Percentiles rank a stretch among this genome's conserved stretches.
Evolutionary conservation across 2,888 invertebrate genomes (phyloP).

Genomic region (Noctua fimbriata): DNA sequence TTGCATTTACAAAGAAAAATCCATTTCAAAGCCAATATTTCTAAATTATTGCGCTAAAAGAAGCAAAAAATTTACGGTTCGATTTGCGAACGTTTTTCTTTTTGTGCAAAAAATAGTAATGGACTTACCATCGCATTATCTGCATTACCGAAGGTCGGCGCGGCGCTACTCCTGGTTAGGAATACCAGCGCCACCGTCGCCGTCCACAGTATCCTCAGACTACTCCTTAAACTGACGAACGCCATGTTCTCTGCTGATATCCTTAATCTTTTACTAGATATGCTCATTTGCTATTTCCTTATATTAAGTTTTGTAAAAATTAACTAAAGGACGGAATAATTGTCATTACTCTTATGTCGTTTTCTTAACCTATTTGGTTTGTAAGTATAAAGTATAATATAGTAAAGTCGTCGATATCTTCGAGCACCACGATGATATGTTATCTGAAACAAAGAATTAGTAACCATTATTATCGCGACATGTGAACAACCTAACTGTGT

Average conservation of each 20-base stretch:
- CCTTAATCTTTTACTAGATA: slow-evolving; percentile 72
- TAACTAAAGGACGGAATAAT: slow-evolving; percentile 76
- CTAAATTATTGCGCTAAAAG: slow-evolving; percentile 41
- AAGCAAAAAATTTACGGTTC: slow-evolving; percentile 42
- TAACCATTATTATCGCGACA: slow-evolving; percentile 43
- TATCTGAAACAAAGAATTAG: slow-evolving; percentile 83
- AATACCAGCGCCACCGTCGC: slow-evolving; percentile 78
- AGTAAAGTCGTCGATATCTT: slow-evolving; percentile 74
- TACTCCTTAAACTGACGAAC: slow-evolving; percentile 79
- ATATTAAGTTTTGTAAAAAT: slow-evolving; percentile 77
- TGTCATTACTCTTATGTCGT: slow-evolving; percentile 77
- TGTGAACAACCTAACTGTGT: slow-evolving; percentile 29
- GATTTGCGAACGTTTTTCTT: slow-evolving; percentile 49
- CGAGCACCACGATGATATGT: slow-evolving; percentile 72
- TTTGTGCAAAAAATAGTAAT: slow-evolving; percentile 35
- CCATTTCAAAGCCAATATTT: slow-evolving; percentile 60
- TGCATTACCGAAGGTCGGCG: slow-evolving; percentile 84
- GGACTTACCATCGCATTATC: slow-evolving; percentile 87
- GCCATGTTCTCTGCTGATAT: slow-evolving; percentile 80
- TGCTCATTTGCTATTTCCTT: slow-evolving; percentile 80
- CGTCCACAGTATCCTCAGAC: slow-evolving; percentile 83
- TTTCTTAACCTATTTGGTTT: slow-evolving; percentile 74
- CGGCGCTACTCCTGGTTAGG: slow-evolving; percentile 83
- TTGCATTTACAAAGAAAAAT: slow-evolving; percentile 44
- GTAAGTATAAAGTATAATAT: slow-evolving; percentile 72